A percentile compares a stretch with the other conserved stretches of the same genome.
phyloP scores from a whole-genome alignment of 1,140 invertebrate genomes.

The Amphibalanus amphitrite region DNA sequence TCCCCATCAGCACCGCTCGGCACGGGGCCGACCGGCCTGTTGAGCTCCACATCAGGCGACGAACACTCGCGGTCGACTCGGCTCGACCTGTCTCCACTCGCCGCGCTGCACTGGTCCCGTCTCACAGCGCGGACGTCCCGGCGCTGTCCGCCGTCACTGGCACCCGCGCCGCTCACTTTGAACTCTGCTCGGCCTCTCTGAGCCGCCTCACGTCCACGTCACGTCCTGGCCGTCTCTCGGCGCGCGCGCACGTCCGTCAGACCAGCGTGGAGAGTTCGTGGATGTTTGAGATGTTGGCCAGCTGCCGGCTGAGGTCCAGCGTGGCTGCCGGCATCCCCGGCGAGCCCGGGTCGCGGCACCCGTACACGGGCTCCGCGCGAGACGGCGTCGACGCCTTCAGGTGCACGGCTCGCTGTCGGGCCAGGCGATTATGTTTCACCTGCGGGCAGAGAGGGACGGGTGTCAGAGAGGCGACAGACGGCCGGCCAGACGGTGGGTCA shows the following conservation, averaged over 20 bases:
- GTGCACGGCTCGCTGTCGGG: neutral
- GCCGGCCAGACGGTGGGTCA: no score
- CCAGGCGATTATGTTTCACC: neutral
- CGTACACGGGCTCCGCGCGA: neutral
- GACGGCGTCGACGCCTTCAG: neutral
- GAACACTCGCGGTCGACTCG: no score
- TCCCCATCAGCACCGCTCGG: no score
- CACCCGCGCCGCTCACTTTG: neutral
- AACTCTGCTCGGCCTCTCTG: neutral
- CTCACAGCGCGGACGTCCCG: neutral
- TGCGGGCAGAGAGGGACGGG: no score
- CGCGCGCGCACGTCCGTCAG: neutral
- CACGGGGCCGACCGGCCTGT: no score
- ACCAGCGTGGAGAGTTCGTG: neutral
- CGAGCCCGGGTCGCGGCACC: neutral
- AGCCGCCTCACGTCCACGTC: neutral
- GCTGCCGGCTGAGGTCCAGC: neutral
- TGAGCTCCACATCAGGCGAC: no score
- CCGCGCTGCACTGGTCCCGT: no score
- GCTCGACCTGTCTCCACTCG: no score
- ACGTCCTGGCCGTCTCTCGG: neutral
- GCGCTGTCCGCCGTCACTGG: neutral
- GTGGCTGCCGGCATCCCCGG: neutral
- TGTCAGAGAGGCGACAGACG: neutral
- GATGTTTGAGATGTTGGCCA: neutral